A percentile compares a stretch with the other conserved stretches of the same genome.
Evolutionary conservation across 37 sponge, comb jelly and placozoan species (phyloP).

Genomic region (Chondrosia reniformis): DNA sequence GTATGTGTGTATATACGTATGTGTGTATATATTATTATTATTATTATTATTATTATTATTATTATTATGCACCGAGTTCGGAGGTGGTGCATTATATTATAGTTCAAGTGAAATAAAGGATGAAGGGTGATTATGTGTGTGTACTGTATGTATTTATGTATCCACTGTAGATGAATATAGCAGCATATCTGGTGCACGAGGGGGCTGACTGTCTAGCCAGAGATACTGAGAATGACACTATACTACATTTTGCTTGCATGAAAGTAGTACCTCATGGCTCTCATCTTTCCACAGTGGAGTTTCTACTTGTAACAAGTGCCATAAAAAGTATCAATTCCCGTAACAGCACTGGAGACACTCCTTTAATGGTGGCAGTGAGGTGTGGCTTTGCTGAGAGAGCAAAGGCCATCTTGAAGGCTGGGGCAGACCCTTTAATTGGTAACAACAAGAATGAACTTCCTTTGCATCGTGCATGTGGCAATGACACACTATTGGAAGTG

Average conservation of each 20-base stretch:
- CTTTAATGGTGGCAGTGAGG: constrained; percentile 54
- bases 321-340: constrained; percentile 17
- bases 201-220: constrained; percentile 42
- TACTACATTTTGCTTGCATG: constrained; percentile 81
- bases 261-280: constrained; percentile 42
- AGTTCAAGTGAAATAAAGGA: too few relatives aligned
- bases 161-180: constrained; percentile 33
- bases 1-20: too few relatives aligned
- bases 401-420: constrained; percentile 35
- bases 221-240: constrained; percentile 66
- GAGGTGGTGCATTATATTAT: too few relatives aligned
- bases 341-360: constrained; percentile 67
- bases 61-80: too few relatives aligned
- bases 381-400: constrained; percentile 25
- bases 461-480: constrained; percentile 47
- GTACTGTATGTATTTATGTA: too few relatives aligned
- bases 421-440: constrained; percentile 28
- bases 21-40: too few relatives aligned
- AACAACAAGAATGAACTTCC: constrained; percentile 68
- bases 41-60: too few relatives aligned
- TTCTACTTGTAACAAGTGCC: constrained; percentile 34
- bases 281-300: constrained; percentile 49
- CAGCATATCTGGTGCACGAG: constrained; percentile 32
- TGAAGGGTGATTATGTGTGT: too few relatives aligned
- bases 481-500: constrained; percentile 49